These are phyloP conservation scores for Rotaria magnacalcarata DNA, from an alignment of 2,888 invertebrate genomes.

Conservation along the genomic window DNA sequence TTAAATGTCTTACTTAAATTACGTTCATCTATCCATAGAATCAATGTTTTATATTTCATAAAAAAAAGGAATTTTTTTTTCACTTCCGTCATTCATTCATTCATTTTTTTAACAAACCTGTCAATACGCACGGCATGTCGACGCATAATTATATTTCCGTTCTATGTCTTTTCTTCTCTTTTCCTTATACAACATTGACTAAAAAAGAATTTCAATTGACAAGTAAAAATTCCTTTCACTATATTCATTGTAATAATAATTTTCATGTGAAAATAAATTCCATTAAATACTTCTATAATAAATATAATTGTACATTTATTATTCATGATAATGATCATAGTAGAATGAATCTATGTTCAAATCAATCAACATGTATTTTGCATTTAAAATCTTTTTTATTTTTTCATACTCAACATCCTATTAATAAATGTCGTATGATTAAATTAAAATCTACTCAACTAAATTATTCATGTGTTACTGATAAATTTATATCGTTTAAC, in stretches of 20 bases:
- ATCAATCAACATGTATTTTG: background rate
- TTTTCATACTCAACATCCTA: background rate
- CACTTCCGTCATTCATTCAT: too few species aligned
- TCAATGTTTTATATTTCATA: background rate
- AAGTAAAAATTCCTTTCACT: background rate
- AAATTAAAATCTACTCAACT: background rate
- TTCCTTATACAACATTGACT: background rate
- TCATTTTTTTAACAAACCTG: background rate
- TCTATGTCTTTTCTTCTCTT: background rate
- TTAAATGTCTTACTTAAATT: conserved; percentile 16
- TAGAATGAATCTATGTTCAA: background rate
- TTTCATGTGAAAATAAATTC: background rate
- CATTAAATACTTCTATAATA: background rate
- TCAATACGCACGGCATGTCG: background rate
- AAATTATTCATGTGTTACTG: background rate
- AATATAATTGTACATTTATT: conserved; percentile 11
- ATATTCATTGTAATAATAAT: background rate
- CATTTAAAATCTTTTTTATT: background rate
- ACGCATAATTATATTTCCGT: background rate
- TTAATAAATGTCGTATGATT: background rate
- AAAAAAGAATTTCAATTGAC: background rate
- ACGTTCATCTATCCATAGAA: background rate
- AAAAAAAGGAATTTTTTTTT: background rate
- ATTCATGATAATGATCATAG: background rate
- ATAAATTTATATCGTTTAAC: background rate